These are phyloP conservation scores for Erebia palarica DNA, from an alignment of 2,888 invertebrate species.

Conservation along the genomic window DNA sequence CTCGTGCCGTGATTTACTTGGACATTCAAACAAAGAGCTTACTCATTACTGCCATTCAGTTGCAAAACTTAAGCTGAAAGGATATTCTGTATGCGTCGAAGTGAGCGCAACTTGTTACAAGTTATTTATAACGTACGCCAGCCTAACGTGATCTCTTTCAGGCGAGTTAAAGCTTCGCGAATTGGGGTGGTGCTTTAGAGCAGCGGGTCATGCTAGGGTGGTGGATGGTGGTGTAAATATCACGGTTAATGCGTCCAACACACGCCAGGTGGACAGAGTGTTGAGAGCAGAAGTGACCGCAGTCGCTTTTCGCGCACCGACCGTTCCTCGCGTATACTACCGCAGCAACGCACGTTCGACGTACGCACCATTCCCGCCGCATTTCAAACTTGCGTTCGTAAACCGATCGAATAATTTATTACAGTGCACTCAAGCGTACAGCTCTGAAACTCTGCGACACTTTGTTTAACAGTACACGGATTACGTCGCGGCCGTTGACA, in stretches of 20 bases:
- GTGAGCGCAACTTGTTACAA: conserved; percentile 40
- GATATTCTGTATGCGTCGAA: conserved; percentile 32
- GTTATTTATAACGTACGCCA: conserved; percentile 38
- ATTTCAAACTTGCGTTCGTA: conserved; percentile 69
- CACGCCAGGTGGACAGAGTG: conserved; percentile 69
- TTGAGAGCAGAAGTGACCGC: conserved; percentile 63
- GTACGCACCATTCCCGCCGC: conserved; percentile 76
- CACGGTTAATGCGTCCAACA: conserved; percentile 70
- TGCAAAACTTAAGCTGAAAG: conserved; percentile 38
- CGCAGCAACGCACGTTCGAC: conserved; percentile 64
- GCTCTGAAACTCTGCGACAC: conserved; percentile 64
- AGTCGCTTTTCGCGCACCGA: conserved; percentile 74
- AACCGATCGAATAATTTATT: conserved; percentile 55
- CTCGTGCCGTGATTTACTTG: conserved; percentile 18
- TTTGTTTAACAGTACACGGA: conserved; percentile 67
- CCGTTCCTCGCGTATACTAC: conserved; percentile 66
- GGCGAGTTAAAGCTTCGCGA: conserved; percentile 16
- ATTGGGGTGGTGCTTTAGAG: conserved; percentile 32
- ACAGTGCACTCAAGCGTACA: conserved; percentile 69
- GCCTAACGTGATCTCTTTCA: conserved; percentile 46
- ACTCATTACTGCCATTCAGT: conserved; percentile 28
- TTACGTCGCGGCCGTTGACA: conserved; percentile 76
- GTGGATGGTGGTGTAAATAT: conserved; percentile 57
- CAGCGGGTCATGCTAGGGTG: conserved; percentile 51
- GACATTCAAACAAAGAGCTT: conserved; percentile 29